Base-by-base conservation (phyloP, 2,888 invertebrate genomes). In the Sepioteuthis lessoniana region DNA sequence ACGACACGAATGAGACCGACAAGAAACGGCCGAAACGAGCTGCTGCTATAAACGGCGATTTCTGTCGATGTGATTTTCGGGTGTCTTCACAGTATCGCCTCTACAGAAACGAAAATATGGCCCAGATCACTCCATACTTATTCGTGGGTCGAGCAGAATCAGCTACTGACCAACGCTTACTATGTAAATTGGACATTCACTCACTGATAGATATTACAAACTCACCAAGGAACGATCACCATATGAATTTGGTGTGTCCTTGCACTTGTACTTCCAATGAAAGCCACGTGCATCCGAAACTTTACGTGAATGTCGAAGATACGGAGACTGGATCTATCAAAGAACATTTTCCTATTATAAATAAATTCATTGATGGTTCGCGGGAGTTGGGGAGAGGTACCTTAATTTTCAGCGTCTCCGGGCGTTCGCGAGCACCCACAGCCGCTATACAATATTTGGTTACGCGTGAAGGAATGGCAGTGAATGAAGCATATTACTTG, bases 231-330 rank as follows among this genome's bases (percentile, higher is more conserved):
- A 95, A 96, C 91, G 95, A 95, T 19, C 94, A 96, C 0, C 93
- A 94, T 19, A 55, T 93, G 28, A 96, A 96, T 94, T 95, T 95
- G 8, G 95, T 95, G 28, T 96, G 96, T 93, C 96, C 96, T 0
- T 97, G 97, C 93, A 95, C 96, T 35, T 97, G 97, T 95, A 95
- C 94, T 90, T 95, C 95, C 25, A 95, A 95, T 28, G 95, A 94
- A 21, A 95, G 95, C 60, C 97, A 97, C 94, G 96, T 96, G 90
- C 94, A 96, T 35, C 96, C 97, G 0, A 98, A 98, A 96, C 97
- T 98, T 21, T 96, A 95, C 94, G 98, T 98, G 97, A 95, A 98
- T 97, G 98, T 98, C 97, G 96, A 98, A 98, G 97, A 97, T 97
- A 95, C 98, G 97, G 96, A 98, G 97, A 94, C 97, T 95, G 95